Conservation (phyloP, 2,888 invertebrate genomes). For the Cacoxenus indagator region DNA sequence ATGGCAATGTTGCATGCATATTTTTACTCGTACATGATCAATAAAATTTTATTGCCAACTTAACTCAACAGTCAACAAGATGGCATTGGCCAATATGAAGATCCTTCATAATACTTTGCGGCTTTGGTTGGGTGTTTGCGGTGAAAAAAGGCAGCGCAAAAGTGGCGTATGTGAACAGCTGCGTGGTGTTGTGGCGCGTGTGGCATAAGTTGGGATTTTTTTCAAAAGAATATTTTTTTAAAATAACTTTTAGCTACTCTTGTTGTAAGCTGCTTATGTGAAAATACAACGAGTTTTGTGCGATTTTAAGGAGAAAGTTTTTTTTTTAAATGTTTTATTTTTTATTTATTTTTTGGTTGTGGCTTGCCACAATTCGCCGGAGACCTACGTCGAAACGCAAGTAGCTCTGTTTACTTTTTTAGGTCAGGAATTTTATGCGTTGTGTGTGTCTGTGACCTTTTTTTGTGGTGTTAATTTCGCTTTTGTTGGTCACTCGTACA, state of each 20-base stretch:
- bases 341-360: conserved; percentile 12
- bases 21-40: conserved; percentile 53
- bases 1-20: not conserved
- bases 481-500: conserved; percentile 13
- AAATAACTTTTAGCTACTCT: not conserved
- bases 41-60: conserved; percentile 56
- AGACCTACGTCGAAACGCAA: no score
- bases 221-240: no score
- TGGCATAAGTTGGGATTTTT: not conserved
- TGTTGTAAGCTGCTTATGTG: conserved; percentile 1
- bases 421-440: conserved; percentile 46
- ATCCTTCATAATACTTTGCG: conserved; percentile 36
- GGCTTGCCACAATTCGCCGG: conserved; percentile 18
- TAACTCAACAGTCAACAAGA: conserved; percentile 33
- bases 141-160: not conserved
- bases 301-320: conserved; percentile 57
- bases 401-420: conserved; percentile 35
- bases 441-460: conserved; percentile 28
- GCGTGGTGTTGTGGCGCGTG: conserved; percentile 9
- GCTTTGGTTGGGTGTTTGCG: not conserved
- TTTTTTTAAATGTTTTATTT: conserved; percentile 9
- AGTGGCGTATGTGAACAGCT: not conserved
- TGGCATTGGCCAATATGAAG: conserved; percentile 17
- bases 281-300: not conserved
- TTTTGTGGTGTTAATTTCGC: conserved; percentile 20